Base-by-base conservation (phyloP, 2,113 vertebrate genomes). In the Suncus etruscus region DNA sequence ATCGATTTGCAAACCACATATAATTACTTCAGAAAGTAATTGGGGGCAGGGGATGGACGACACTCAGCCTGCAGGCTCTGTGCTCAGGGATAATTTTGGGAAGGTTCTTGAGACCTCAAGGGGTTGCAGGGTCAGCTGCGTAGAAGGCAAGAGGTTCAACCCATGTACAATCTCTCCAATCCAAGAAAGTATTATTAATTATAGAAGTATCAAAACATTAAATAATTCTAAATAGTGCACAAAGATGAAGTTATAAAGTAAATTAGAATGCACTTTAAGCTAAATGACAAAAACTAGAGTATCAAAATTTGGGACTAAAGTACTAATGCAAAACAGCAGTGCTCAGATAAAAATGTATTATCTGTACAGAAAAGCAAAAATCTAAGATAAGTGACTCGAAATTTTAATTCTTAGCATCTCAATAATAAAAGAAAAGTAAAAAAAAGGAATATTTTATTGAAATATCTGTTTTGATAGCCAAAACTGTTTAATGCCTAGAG, bases 401-500 rank as follows among this genome's bases (percentile, higher is more conserved):
- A 79, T 63, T 91, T 76, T 1, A 61, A 22, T 61, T 61, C 58
- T 61, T 20, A 61, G 58, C 58, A 61, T 22, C 58, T 20, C 3
- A 22, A 61, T 20, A 16, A 61, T 20, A 61, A 16, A 61, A 16
- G 22, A 61, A 16, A 61, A 61, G 22, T 20, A 20, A 20, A 61
- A 22, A 58, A 58, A 18, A 61, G 22, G 58, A 27, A 66, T 51
- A 50, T 86, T 89, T 51, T 91, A 12, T 32, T 72, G 54, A 58
- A 94, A 84, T 69, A 54, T 74, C 84, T 25, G 65, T 65, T 93
- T 68, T 45, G 45, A 89, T 63, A 93, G 66, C 24, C 9, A 87
- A 24, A 39, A 61, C n/a, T 11, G 58, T 61, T 86, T 54, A 75
- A 83, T 3, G 22, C 3, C 15, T 74, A 69, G 29, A 80, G 11